Evolutionary conservation across 2,888 invertebrate species (phyloP), one percentile per base, ranked within the genome.

Genomic region (Drosophila ustulata): DNA sequence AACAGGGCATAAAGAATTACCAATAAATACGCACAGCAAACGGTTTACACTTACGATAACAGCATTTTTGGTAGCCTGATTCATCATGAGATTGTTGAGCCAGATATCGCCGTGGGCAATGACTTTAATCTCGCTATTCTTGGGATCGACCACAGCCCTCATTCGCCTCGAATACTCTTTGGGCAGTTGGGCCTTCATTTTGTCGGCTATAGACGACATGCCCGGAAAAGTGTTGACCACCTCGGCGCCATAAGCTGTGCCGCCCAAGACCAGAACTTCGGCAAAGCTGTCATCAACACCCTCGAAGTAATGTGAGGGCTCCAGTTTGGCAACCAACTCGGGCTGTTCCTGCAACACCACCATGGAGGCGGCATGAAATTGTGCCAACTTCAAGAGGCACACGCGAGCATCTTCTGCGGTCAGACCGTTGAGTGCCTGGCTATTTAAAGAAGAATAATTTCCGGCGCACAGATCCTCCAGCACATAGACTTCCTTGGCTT

Each of bases 311-410:
- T 79, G 71, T 0, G 90, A 84, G 1, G 71, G 64, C 0, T 45
- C 18, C 3, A 91, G 39, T 6, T 57, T 37, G 0, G 53, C 28
- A 0, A 77, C 47, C 3, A 80, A 49, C 1, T 71, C 45, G 0
- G 90, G 88, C 55, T 78, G 67, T 37, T 86, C 50, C 1, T 75
- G 41, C 6, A 61, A n/a, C 57, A 94, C 77, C 30, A 93, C 91
- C 69, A 94, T 93, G 0, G 94, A 94, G 11, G 93, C 91, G 0
- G 93, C 94, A 82, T 94, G 94, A 78, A 94, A 93, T 75, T 92
- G 92, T 0, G 93, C 94, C 72, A 94, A 78, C 82, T 93, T 89
- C 2, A 91, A 90, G 11, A 94, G 80, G 3, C 94, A 93, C 39
- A 93, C 46, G 28, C 91, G 76, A 46, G 93, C 93, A 67, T 94